phyloP scores from a whole-genome alignment of 2,797 vertebrate genomes.

The Pygocentrus nattereri region DNA sequence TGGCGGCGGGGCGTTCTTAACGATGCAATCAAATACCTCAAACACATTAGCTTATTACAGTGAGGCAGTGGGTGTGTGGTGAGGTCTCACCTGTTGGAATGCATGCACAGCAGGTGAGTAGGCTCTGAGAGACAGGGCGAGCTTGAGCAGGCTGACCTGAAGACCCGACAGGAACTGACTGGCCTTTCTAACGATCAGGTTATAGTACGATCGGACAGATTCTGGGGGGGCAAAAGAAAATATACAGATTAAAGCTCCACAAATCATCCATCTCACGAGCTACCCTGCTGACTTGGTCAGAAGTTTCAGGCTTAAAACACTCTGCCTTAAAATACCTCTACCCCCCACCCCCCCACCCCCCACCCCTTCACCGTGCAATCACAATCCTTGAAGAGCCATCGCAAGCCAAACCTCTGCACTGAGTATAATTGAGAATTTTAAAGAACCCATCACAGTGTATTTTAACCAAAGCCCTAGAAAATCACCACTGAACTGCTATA shows the following conservation, averaged over 20 bases:
- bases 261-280: neutral
- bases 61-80: neutral
- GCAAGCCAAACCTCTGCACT: neutral
- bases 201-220: conserved; percentile 91
- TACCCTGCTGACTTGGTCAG: neutral
- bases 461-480: neutral
- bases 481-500: neutral
- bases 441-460: neutral
- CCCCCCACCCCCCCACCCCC: too few relatives aligned
- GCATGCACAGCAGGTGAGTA: conserved; percentile 92
- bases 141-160: conserved; percentile 90
- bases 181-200: conserved; percentile 94
- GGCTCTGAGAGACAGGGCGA: conserved; percentile 88
- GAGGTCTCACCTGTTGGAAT: conserved; percentile 89
- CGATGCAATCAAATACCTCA: too few relatives aligned
- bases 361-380: neutral
- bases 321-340: neutral
- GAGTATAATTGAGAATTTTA: too few relatives aligned
- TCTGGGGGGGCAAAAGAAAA: conserved; percentile 71
- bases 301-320: neutral
- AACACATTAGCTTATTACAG: neutral
- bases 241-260: neutral
- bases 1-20: too few relatives aligned
- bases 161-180: conserved; percentile 93
- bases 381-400: neutral